phyloP scores from a whole-genome alignment of 35 echinoderm and acorn worm species.

The Nesometra sesokonis region DNA sequence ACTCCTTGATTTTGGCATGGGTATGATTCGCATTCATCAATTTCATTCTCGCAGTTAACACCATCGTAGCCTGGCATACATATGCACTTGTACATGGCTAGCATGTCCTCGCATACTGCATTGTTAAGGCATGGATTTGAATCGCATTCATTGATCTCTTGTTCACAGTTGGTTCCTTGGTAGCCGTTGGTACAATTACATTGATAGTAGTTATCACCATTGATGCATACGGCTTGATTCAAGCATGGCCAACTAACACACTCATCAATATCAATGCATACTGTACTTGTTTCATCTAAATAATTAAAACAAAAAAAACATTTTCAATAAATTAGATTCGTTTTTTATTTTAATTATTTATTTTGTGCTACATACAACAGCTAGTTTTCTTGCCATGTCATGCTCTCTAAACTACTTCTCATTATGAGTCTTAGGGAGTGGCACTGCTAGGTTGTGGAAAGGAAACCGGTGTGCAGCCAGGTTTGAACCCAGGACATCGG shows the following conservation, averaged over 20 bases:
- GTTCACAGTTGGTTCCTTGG: neutral
- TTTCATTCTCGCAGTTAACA: neutral
- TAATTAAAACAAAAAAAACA: neutral
- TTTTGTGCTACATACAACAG: no score
- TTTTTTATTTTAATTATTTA: no score
- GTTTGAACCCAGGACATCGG: no score
- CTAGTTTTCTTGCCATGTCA: no score
- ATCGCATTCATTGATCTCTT: neutral
- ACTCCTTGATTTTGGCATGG: neutral
- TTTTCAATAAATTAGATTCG: no score
- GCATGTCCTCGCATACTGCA: neutral
- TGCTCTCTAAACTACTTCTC: no score
- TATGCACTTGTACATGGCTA: neutral
- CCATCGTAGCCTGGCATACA: neutral
- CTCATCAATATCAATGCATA: neutral
- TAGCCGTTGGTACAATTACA: neutral
- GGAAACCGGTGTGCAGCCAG: no score
- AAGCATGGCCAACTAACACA: neutral
- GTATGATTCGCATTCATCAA: neutral
- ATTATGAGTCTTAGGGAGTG: no score
- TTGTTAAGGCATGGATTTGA: neutral
- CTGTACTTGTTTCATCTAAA: neutral
- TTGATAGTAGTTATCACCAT: neutral
- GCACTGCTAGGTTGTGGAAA: no score
- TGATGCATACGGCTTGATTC: neutral